Base-by-base conservation (phyloP, 1,140 invertebrate genomes). In the Platyscapa corneri region DNA sequence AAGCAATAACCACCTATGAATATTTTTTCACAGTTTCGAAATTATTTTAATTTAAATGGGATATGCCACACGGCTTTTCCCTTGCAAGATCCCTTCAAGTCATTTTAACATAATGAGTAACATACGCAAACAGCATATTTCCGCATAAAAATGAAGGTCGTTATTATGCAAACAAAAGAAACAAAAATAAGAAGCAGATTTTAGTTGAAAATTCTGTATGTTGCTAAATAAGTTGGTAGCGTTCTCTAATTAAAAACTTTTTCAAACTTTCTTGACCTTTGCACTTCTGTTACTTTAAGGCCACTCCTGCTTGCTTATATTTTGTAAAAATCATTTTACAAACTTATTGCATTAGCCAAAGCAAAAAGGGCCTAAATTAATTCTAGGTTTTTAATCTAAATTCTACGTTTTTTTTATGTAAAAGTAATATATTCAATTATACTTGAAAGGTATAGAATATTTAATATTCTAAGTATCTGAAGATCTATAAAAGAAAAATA, bases 211-310 rank as follows among this genome's bases (percentile, higher is more conserved):
- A 81, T 81, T 81, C 49, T 81, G 67, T 85, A 76, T 65, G 37
- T 64, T 72, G 37, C 2, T 27, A 72, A 65, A 75, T 3, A 80
- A 82, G 67, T 34, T n/a, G 78, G 37, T 64, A 67, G 53, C 75
- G 70, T 82, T 85, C 65, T 79, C 76, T 85, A 82, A 85, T 85
- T 85, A 85, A 85, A 85, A 85, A 85, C 37, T 85, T 85, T 42
- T 82, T 53, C 30, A 85, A 85, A 82, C 56, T 85, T 82, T 32
- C 79, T 32, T 56, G 77, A 49, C 53, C 49, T 53, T 75, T 34
- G 34, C 8, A 42, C 60, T 30, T 74, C 1, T 74, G 1, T 27
- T 1, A 46, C 42, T 46, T 16, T 74, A 34, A 3, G 18, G 32
- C 81, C 5, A 20, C 14, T 14, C 12, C 49, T 3, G 23, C 42